Evolutionary conservation across 2,797 vertebrate species (phyloP).

Genomic region (Epinephelus coioides): DNA sequence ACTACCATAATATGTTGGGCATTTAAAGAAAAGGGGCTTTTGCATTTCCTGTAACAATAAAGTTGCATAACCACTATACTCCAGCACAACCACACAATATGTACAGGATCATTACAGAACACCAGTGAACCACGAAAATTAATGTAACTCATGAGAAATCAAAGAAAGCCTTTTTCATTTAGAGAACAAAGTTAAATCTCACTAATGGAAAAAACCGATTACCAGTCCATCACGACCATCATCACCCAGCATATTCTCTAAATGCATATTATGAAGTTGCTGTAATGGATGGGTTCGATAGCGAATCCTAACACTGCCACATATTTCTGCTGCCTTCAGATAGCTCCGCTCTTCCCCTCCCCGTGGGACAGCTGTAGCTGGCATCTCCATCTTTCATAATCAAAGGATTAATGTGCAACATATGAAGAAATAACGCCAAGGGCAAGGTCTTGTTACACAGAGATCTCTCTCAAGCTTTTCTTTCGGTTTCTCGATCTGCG

Average conservation of each 20-base stretch:
- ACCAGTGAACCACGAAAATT: neutral
- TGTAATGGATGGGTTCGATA: constrained; percentile 55
- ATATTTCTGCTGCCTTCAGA: constrained; percentile 48
- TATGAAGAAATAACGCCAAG: constrained; percentile 65
- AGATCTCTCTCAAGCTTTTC: constrained; percentile 24
- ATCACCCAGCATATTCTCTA: constrained; percentile 44
- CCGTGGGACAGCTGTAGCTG: constrained; percentile 59
- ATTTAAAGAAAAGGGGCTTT: neutral
- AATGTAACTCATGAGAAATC: constrained; percentile 1
- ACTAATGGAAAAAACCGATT: constrained; percentile 48
- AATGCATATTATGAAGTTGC: constrained; percentile 48
- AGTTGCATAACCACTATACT: neutral
- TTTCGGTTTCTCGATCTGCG: constrained; percentile 42
- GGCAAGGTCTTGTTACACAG: constrained; percentile 48
- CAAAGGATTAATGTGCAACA: constrained; percentile 75
- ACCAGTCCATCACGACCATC: constrained; percentile 39
- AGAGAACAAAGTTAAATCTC: constrained; percentile 24
- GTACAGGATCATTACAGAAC: neutral
- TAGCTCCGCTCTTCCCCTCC: constrained; percentile 40
- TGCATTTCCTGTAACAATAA: neutral
- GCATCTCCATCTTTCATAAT: constrained; percentile 76
- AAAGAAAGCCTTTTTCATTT: constrained; percentile 17
- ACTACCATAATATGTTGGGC: neutral
- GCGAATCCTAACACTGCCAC: constrained; percentile 38
- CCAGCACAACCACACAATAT: neutral